Evolutionary conservation across 2,888 invertebrate species (phyloP), one percentile per base, ranked within the genome.

Genomic region (Tridacna gigas): DNA sequence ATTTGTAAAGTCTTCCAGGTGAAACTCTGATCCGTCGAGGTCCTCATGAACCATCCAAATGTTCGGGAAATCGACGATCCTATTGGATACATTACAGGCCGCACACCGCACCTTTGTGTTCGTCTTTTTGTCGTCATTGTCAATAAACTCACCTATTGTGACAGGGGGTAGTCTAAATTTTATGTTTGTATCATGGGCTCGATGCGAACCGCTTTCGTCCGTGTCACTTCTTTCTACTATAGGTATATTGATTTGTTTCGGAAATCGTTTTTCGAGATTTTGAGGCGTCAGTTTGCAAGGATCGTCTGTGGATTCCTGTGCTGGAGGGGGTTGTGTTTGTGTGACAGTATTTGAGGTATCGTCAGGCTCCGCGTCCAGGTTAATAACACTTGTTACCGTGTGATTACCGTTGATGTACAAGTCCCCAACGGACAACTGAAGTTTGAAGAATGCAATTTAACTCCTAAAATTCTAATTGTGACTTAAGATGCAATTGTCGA

Each of bases 231-330:
- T 25, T 15, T 71, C 71, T 12, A 71, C 71, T 12, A 51, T 51
- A n/a, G 71, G 71, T 13, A 71, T 71, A 51, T 47, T 71, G 12
- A 71, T 71, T 15, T 71, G 51, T 48, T 51, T 71, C 2, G 71
- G 71, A 51, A 71, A 71, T 22, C 51, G 71, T 22, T 71, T 71
- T 48, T 12, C 47, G 26, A 71, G 9, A 18, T 71, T 71, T 51
- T 20, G 22, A 11, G 48, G 71, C 25, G 71, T 71, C 26, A 71
- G 47, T 20, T 71, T 26, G 7, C 7, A 15, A n/a, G 13, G 45
- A 12, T 45, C 20, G n/a, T 47, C 47, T 11, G 47, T 69, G 3
- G 47, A 11, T 47, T 69, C 69, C n/a, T 5, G 15, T 45, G 45
- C 3, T 71, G 48, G 25, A 20, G 15, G 51, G 3, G 25, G 48